Evolutionary conservation across 2,888 invertebrate genomes (phyloP), one percentile per base, ranked within the genome.

Genomic region (Drosophila stalkeri): DNA sequence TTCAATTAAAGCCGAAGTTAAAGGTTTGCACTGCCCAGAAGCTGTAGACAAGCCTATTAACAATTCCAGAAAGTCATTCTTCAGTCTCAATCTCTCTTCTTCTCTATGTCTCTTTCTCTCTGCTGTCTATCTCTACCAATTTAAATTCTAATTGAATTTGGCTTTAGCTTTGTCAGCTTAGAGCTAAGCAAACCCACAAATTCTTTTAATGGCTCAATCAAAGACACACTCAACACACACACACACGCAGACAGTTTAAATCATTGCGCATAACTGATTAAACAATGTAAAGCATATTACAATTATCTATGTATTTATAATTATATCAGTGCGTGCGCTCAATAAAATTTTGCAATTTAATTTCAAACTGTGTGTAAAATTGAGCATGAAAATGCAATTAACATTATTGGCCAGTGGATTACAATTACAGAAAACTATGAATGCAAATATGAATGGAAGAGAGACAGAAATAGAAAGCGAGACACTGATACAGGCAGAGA

Each of bases 351-450:
- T 75, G 55, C 66, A 78, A 78, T 75, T 78, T 65, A 67, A 75
- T 77, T 79, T 70, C 57, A 74, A 74, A 69, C 49, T 71, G 56
- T 69, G 64, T 64, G 67, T 71, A 73, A 72, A 80, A 81, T 80
- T 77, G 64, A 80, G 78, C 80, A 80, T 82, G 80, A 76, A 76
- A 82, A 82, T 77, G 67, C 82, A 82, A 75, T 82, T 76, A 80
- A 65, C 68, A 79, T 82, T 80, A 82, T 76, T 82, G 80, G 74
- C 64, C 66, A 82, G 82, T 81, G 77, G 79, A 73, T 77, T 75
- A 79, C 75, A 49, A 64, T 64, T 71, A 57, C 55, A 64, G 51
- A 41, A 67, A 75, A 63, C 64, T 74, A 59, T 69, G 35, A 68
- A 65, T 64, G 33, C 75, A 57, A 55, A 55, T 55, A 41, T 55